Evolutionary conservation across 2,797 vertebrate species (phyloP).

Genomic region (Trachurus trachurus): DNA sequence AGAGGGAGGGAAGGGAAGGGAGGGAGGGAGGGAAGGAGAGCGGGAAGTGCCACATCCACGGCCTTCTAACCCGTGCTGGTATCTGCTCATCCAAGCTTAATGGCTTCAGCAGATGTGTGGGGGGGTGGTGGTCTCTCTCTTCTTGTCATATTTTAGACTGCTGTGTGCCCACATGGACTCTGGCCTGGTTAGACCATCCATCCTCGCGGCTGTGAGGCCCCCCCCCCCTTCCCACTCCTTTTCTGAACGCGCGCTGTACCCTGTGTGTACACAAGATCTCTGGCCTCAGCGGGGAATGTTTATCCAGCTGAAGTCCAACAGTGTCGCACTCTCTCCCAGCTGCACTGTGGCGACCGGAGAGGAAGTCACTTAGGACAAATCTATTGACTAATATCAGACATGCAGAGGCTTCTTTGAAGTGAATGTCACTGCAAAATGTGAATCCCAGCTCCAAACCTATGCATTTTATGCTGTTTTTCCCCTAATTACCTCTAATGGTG

Average conservation of each 20-base stretch:
- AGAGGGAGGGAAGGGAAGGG: too few species aligned
- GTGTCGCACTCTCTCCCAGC: slow-evolving; percentile 70
- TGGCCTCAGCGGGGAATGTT: slow-evolving; percentile 84
- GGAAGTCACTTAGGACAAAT: slow-evolving; percentile 74
- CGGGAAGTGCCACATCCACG: slow-evolving; percentile 23
- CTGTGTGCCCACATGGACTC: slow-evolving; percentile 78
- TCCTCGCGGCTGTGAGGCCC: slow-evolving; percentile 62
- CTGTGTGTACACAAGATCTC: slow-evolving; percentile 84
- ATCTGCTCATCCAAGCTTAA: slow-evolving; percentile 36
- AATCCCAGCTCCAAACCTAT: not conserved
- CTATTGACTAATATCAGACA: slow-evolving; percentile 55
- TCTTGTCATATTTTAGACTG: slow-evolving; percentile 65
- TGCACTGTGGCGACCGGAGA: slow-evolving; percentile 62
- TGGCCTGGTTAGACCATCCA: slow-evolving; percentile 76
- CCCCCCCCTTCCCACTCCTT: slow-evolving; percentile 16
- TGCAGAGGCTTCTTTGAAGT: not conserved
- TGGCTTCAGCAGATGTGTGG: slow-evolving; percentile 46
- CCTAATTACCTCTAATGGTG: not conserved
- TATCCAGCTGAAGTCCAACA: slow-evolving; percentile 87
- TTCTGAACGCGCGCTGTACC: slow-evolving; percentile 70
- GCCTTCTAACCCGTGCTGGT: not conserved
- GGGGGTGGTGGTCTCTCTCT: slow-evolving; percentile 50
- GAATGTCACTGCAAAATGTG: slow-evolving; percentile 22
- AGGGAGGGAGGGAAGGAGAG: slow-evolving; percentile 3
- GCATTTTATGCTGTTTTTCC: not conserved